Percentiles rank a stretch among this genome's conserved stretches.
Conservation (phyloP, 2,888 invertebrate genomes). For the Polyommatus icarus region DNA sequence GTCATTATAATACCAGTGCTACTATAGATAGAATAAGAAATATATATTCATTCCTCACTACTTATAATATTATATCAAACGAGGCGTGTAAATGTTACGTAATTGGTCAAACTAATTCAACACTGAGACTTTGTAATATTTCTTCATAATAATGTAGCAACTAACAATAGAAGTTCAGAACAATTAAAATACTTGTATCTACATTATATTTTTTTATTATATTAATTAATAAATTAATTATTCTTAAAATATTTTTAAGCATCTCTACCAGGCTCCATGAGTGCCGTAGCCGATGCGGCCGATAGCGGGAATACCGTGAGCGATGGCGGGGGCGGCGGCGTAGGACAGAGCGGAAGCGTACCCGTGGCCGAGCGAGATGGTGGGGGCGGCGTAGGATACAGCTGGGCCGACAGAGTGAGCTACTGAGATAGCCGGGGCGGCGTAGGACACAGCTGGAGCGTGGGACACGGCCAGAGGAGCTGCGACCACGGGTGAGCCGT, state of each 20-base stretch:
- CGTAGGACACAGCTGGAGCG: slow-evolving; percentile 30
- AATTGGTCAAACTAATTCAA: neutral
- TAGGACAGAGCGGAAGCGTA: slow-evolving; percentile 57
- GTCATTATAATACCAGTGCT: no score
- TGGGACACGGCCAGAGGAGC: slow-evolving; percentile 34
- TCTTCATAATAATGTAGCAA: neutral
- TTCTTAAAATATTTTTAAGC: slow-evolving; percentile 31
- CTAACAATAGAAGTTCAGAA: neutral
- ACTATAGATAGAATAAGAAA: no score
- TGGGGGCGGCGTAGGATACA: slow-evolving; percentile 52
- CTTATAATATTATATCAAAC: no score
- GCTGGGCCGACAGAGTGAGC: slow-evolving; percentile 46
- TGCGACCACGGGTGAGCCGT: slow-evolving; percentile 42
- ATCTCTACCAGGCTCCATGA: slow-evolving; percentile 81
- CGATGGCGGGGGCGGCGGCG: slow-evolving; percentile 77
- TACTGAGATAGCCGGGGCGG: slow-evolving; percentile 46
- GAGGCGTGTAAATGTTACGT: neutral
- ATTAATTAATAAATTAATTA: slow-evolving; percentile 16
- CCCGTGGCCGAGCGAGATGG: slow-evolving; percentile 41
- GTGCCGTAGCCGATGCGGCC: slow-evolving; percentile 77
- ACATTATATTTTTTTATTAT: neutral
- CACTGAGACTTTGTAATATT: neutral
- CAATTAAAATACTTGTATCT: neutral
- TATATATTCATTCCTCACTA: no score
- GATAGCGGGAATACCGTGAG: slow-evolving; percentile 40